Evolutionary conservation across 2,888 invertebrate species (phyloP).

Genomic region (Synergus japonicus): DNA sequence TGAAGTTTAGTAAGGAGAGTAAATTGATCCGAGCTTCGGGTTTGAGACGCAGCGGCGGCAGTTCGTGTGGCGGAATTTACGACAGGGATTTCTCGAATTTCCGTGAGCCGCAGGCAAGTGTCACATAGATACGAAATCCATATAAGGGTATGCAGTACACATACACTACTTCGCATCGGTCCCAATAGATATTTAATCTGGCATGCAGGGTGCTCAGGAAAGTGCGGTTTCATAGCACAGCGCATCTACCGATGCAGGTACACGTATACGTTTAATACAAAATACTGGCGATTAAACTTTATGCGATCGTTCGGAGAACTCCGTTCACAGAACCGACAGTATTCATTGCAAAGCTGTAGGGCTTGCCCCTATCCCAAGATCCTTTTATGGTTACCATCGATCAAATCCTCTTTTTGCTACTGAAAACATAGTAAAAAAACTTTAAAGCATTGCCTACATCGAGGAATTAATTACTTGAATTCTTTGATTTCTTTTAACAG

Average conservation of each 20-base stretch:
- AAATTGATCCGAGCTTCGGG: slow-evolving; percentile 31
- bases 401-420: background rate
- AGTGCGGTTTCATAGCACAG: slow-evolving; percentile 28
- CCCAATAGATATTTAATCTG: slow-evolving; percentile 39
- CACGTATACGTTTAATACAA: slow-evolving; percentile 49
- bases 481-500: too few species aligned
- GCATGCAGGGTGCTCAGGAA: background rate
- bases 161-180: background rate
- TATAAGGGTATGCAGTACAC: background rate
- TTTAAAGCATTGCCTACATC: too few species aligned
- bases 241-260: slow-evolving; percentile 18
- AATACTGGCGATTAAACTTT: slow-evolving; percentile 66
- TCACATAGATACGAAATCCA: slow-evolving; percentile 33
- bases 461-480: background rate
- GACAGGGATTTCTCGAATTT: slow-evolving; percentile 37
- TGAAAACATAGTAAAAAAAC: background rate
- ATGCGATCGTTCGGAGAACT: slow-evolving; percentile 58
- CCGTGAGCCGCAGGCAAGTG: slow-evolving; percentile 32
- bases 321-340: slow-evolving; percentile 23
- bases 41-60: slow-evolving; percentile 23
- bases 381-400: slow-evolving; percentile 9
- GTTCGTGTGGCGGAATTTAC: slow-evolving; percentile 38
- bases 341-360: slow-evolving; percentile 23
- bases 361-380: background rate
- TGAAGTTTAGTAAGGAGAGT: slow-evolving; percentile 8